phyloP scores from a whole-genome alignment of 1,140 invertebrate genomes.

The Mactra quadrangularis region DNA sequence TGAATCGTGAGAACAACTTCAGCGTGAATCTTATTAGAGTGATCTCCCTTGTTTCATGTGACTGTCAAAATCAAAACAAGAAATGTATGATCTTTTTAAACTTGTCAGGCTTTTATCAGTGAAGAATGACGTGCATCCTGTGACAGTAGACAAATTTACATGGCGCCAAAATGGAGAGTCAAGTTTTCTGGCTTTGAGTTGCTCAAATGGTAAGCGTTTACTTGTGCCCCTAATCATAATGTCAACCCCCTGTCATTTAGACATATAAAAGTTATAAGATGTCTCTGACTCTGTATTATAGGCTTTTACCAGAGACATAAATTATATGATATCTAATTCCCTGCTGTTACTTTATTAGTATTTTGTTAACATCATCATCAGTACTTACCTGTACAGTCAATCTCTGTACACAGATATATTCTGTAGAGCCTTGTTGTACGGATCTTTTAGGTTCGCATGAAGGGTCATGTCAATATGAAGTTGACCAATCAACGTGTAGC shows the following conservation, averaged over 20 bases:
- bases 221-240: too few species aligned
- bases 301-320: neutral
- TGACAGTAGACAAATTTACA: slow-evolving; percentile 26
- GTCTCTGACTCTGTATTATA: neutral
- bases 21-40: neutral
- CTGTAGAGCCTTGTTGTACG: too few species aligned
- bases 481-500: too few species aligned
- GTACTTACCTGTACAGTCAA: too few species aligned
- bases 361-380: too few species aligned
- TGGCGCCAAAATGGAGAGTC: slow-evolving; percentile 76
- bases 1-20: neutral
- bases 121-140: slow-evolving; percentile 46
- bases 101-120: slow-evolving; percentile 73
- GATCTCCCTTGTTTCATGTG: slow-evolving; percentile 36
- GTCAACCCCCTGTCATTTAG: neutral
- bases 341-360: too few species aligned
- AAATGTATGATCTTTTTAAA: slow-evolving; percentile 69
- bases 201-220: slow-evolving; percentile 75
- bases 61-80: slow-evolving; percentile 14
- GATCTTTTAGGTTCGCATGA: too few species aligned
- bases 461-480: too few species aligned
- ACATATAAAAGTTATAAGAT: neutral
- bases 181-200: slow-evolving; percentile 71
- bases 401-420: too few species aligned
- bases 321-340: too few species aligned